A percentile compares a stretch with the other conserved stretches of the same genome.
These are phyloP conservation scores for Muscidifurax raptorellus DNA, from an alignment of 1,140 invertebrate species.

Conservation along the genomic window DNA sequence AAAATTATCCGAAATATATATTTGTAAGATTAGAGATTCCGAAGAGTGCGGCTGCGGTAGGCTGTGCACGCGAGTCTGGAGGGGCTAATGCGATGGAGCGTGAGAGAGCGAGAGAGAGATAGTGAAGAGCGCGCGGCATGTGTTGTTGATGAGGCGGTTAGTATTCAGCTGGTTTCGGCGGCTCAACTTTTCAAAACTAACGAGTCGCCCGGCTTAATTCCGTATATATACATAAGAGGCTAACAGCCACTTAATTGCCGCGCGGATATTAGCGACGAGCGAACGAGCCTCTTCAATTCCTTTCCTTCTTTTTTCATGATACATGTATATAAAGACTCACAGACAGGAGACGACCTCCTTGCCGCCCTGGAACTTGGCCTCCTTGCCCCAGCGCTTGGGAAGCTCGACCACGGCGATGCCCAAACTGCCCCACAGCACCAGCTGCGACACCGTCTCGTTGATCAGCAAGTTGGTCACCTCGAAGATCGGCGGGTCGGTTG, in stretches of 20 bases:
- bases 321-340: too few relatives aligned
- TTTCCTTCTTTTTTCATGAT: neutral
- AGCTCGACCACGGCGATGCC: slow-evolving; percentile 72
- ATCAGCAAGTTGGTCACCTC: slow-evolving; percentile 72
- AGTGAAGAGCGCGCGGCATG: slow-evolving; percentile 68
- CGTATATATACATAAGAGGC: slow-evolving; percentile 73
- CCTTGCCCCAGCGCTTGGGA: slow-evolving; percentile 74
- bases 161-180: slow-evolving; percentile 68
- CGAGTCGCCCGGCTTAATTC: slow-evolving; percentile 68
- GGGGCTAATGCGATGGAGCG: slow-evolving; percentile 49
- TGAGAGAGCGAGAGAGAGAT: slow-evolving; percentile 62
- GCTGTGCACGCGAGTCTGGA: neutral
- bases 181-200: slow-evolving; percentile 73
- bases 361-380: slow-evolving; percentile 68
- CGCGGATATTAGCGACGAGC: slow-evolving; percentile 69
- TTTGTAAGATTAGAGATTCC: slow-evolving; percentile 64
- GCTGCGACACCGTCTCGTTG: slow-evolving; percentile 72
- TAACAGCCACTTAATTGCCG: slow-evolving; percentile 72
- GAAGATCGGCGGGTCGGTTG: slow-evolving; percentile 72
- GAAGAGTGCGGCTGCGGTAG: slow-evolving; percentile 27
- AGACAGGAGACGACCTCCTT: slow-evolving; percentile 68
- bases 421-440: slow-evolving; percentile 70
- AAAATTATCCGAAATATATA: slow-evolving; percentile 65
- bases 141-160: slow-evolving; percentile 76
- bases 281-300: slow-evolving; percentile 30